Conservation (phyloP, 2,797 vertebrate genomes). For the Bovichtus variegatus region DNA sequence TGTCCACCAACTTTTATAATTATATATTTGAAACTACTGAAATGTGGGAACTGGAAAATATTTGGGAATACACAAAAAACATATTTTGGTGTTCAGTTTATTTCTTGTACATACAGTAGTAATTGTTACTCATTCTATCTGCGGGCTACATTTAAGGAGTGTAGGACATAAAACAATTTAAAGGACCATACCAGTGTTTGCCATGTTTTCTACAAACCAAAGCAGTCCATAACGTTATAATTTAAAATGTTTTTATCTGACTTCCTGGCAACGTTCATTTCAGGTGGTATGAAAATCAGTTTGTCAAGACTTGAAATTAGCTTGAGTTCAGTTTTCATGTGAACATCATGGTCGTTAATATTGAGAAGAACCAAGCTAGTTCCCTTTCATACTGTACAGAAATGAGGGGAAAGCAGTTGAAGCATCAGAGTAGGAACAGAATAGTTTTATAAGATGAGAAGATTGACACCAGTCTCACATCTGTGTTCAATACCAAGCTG, state of each 20-base stretch:
- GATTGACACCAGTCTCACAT: not conserved
- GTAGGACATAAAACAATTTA: not conserved
- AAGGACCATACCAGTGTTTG: constrained; percentile 12
- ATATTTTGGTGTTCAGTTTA: constrained; percentile 18
- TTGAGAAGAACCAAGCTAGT: not conserved
- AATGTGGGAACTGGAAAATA: constrained; percentile 1
- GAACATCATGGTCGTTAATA: not conserved
- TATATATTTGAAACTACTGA: constrained; percentile 20
- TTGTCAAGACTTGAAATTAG: not conserved
- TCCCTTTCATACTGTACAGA: not conserved
- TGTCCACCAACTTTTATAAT: constrained; percentile 6
- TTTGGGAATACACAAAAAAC: not conserved
- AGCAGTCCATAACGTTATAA: not conserved
- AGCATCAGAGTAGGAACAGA: not conserved
- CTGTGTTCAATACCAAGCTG: not conserved
- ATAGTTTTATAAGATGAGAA: not conserved
- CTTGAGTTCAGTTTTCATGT: not conserved
- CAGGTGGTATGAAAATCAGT: not conserved
- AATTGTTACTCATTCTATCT: constrained; percentile 5
- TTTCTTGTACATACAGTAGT: constrained; percentile 23
- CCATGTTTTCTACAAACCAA: constrained; percentile 24
- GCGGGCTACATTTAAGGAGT: not conserved
- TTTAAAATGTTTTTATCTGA: not conserved
- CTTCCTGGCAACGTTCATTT: not conserved
- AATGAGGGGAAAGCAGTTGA: not conserved